A percentile compares a stretch with the other conserved stretches of the same genome.
phyloP scores from a whole-genome alignment of 1,140 invertebrate species.

The Nephila pilipes region DNA sequence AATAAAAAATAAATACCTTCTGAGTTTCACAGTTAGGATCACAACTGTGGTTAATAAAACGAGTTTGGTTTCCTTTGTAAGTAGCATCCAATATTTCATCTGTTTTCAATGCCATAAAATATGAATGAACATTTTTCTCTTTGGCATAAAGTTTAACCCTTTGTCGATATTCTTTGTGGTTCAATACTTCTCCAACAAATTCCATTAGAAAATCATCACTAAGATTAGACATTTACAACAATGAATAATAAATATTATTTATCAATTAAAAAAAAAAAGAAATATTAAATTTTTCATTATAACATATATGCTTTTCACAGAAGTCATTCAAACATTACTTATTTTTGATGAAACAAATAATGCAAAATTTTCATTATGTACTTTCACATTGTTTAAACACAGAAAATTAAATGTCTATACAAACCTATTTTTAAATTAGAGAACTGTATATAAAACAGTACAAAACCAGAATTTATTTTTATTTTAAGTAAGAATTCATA shows the following conservation, averaged over 20 bases:
- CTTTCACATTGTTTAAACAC: too few relatives aligned
- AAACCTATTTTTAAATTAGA: too few relatives aligned
- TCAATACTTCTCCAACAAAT: slow-evolving; percentile 98
- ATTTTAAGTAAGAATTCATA: too few relatives aligned
- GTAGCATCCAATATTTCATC: slow-evolving; percentile 98
- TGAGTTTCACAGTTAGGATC: slow-evolving; percentile 99
- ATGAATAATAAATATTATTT: not conserved
- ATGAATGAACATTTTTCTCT: slow-evolving; percentile 95
- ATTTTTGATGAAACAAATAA: too few relatives aligned
- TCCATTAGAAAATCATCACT: slow-evolving; percentile 98
- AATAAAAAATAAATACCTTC: slow-evolving; percentile 85
- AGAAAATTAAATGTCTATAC: too few relatives aligned
- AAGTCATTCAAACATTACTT: too few relatives aligned
- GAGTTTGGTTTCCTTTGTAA: slow-evolving; percentile 92
- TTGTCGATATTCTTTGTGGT: slow-evolving; percentile 93
- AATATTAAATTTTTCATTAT: not conserved
- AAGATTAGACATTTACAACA: slow-evolving; percentile 26
- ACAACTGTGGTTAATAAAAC: slow-evolving; percentile 99
- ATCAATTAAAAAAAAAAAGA: not conserved
- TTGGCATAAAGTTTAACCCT: slow-evolving; percentile 94
- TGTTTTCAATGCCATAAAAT: slow-evolving; percentile 98
- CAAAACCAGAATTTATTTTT: too few relatives aligned
- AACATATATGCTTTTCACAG: not conserved
- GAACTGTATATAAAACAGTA: too few relatives aligned
- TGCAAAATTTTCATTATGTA: too few relatives aligned